A percentile compares a stretch with the other conserved stretches of the same genome.
Evolutionary conservation across 2,797 vertebrate species (phyloP).

Genomic region (Hybognathus amarus): DNA sequence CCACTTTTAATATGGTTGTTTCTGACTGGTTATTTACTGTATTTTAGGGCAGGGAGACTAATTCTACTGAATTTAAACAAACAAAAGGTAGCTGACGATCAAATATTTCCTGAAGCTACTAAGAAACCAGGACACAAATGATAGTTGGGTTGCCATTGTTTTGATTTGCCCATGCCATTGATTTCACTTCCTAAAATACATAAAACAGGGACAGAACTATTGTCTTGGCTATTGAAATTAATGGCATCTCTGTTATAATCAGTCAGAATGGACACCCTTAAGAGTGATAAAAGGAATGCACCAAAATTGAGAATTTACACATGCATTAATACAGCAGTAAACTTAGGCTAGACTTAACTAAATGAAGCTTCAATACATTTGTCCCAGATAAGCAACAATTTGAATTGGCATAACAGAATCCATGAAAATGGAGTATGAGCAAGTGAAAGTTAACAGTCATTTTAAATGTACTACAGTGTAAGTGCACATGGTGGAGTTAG

Average conservation of each 20-base stretch:
- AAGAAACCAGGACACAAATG: not conserved
- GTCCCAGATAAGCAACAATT: conserved; percentile 3
- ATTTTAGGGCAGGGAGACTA: not conserved
- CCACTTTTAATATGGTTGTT: not conserved
- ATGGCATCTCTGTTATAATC: not conserved
- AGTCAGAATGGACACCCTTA: not conserved
- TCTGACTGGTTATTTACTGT: not conserved
- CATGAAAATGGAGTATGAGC: not conserved
- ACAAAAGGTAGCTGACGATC: not conserved
- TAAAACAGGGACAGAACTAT: not conserved
- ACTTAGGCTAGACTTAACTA: not conserved
- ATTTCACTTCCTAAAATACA: not conserved
- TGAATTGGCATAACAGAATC: not conserved
- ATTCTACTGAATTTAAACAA: not conserved
- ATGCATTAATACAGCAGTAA: not conserved
- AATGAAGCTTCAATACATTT: not conserved
- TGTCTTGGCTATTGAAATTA: not conserved
- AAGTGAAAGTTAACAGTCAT: not conserved
- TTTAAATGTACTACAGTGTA: not conserved
- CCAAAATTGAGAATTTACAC: not conserved
- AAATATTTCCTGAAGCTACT: not conserved
- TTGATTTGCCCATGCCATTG: too few relatives aligned
- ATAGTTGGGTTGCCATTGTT: not conserved
- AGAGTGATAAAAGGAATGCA: not conserved
- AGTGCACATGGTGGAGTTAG: conserved; percentile 3